phyloP scores from a whole-genome alignment of 2,797 vertebrate species.

The Sternarchorhynchus goeldii region DNA sequence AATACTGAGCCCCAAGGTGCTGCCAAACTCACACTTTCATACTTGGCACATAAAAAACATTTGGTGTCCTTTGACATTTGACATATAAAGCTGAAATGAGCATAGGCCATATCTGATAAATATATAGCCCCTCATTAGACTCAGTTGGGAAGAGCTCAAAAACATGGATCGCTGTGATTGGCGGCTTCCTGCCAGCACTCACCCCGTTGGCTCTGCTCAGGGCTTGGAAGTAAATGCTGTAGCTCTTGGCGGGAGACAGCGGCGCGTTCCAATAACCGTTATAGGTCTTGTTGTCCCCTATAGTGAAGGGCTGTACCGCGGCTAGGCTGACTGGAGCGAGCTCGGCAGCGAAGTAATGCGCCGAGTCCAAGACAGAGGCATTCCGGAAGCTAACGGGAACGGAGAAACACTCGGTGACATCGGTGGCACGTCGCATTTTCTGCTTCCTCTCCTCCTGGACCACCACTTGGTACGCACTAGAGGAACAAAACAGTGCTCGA shows the following conservation, averaged over 20 bases:
- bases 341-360: constrained; percentile 93
- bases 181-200: constrained; percentile 66
- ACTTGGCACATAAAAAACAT: no score
- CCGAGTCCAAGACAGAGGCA: constrained; percentile 84
- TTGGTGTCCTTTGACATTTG: no score
- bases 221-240: constrained; percentile 97
- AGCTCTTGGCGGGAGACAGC: constrained; percentile 92
- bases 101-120: no score
- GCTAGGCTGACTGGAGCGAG: constrained; percentile 88
- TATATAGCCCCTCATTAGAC: no score
- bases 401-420: constrained; percentile 86
- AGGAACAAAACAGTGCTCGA: neutral
- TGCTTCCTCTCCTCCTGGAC: constrained; percentile 92
- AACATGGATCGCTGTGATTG: neutral
- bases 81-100: no score
- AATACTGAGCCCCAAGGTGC: no score
- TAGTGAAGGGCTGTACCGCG: constrained; percentile 88
- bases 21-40: no score
- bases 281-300: constrained; percentile 97
- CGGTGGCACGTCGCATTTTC: constrained; percentile 87
- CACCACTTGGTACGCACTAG: constrained; percentile 93
- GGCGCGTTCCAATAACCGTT: constrained; percentile 97
- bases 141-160: neutral
- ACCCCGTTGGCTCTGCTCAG: constrained; percentile 95
- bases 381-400: constrained; percentile 90